phyloP scores from a whole-genome alignment of 2,797 vertebrate genomes.

The Pelochelys cantorii region DNA sequence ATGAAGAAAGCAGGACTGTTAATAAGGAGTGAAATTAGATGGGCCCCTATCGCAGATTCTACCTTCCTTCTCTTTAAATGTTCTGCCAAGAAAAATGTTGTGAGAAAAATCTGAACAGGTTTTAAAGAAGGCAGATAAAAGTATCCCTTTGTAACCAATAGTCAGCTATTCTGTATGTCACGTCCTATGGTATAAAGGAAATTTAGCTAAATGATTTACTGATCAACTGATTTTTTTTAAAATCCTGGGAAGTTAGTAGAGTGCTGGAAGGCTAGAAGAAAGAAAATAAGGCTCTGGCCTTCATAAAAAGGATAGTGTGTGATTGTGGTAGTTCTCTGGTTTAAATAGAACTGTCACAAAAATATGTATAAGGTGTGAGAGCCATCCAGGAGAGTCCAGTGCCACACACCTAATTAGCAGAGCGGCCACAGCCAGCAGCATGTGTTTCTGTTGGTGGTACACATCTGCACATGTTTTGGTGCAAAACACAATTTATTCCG shows the following conservation, averaged over 20 bases:
- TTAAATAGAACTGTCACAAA: neutral
- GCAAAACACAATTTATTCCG: too few species aligned
- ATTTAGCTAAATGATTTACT: neutral
- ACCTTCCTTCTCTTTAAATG: neutral
- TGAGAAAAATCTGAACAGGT: neutral
- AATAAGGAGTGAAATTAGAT: neutral
- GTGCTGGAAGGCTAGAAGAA: neutral
- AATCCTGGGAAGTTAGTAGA: neutral
- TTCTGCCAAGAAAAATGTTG: neutral
- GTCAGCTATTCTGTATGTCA: neutral
- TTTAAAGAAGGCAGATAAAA: neutral
- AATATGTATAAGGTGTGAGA: neutral
- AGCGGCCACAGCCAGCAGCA: too few species aligned
- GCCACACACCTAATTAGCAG: too few species aligned
- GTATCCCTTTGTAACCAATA: neutral
- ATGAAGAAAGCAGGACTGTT: neutral
- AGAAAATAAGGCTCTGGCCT: neutral
- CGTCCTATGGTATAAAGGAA: neutral
- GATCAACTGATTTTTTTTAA: neutral
- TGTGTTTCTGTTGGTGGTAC: too few species aligned
- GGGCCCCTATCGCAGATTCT: neutral
- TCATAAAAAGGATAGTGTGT: neutral
- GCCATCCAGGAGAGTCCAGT: too few species aligned
- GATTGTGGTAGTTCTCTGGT: neutral
- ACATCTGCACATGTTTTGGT: too few species aligned